Evolutionary conservation across 2,888 invertebrate genomes (phyloP).

Genomic region (Scaeva pyrastri): DNA sequence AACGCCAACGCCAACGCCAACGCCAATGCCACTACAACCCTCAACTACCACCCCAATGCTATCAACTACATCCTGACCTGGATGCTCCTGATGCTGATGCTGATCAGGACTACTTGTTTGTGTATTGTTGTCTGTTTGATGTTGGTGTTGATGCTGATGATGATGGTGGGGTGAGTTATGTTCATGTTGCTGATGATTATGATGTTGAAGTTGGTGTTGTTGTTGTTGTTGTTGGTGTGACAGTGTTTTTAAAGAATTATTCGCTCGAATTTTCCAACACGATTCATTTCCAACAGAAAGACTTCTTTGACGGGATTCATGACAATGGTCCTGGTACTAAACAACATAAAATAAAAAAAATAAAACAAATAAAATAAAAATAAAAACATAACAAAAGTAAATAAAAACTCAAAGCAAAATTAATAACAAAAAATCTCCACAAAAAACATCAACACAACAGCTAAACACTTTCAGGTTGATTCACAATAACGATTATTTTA

Average conservation of each 20-base stretch:
- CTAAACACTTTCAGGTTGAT: slow-evolving; percentile 28
- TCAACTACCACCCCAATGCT: slow-evolving; percentile 80
- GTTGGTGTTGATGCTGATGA: slow-evolving; percentile 77
- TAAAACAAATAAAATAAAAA: slow-evolving; percentile 64
- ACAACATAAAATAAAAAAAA: slow-evolving; percentile 70
- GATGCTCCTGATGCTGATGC: slow-evolving; percentile 55
- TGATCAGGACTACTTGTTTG: too few species aligned
- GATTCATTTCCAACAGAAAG: slow-evolving; percentile 83
- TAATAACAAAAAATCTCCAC: slow-evolving; percentile 52
- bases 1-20: slow-evolving; percentile 77
- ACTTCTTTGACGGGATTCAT: slow-evolving; percentile 83
- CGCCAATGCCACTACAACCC: slow-evolving; percentile 79
- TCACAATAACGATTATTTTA: slow-evolving; percentile 55
- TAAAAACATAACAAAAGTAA: slow-evolving; percentile 61
- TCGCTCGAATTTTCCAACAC: slow-evolving; percentile 81
- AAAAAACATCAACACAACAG: slow-evolving; percentile 60
- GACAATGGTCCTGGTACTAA: slow-evolving; percentile 83
- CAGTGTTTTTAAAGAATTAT: slow-evolving; percentile 71
- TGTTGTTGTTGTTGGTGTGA: slow-evolving; percentile 64
- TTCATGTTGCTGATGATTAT: slow-evolving; percentile 76
- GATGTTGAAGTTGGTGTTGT: slow-evolving; percentile 69
- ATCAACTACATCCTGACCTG: slow-evolving; percentile 80
- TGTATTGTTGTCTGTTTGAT: too few species aligned
- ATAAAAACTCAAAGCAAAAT: slow-evolving; percentile 49
- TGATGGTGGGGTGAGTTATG: slow-evolving; percentile 70